A percentile compares a stretch with the other conserved stretches of the same genome.
Conservation (phyloP, 2,888 invertebrate species). For the Eupelmus urozonus region DNA sequence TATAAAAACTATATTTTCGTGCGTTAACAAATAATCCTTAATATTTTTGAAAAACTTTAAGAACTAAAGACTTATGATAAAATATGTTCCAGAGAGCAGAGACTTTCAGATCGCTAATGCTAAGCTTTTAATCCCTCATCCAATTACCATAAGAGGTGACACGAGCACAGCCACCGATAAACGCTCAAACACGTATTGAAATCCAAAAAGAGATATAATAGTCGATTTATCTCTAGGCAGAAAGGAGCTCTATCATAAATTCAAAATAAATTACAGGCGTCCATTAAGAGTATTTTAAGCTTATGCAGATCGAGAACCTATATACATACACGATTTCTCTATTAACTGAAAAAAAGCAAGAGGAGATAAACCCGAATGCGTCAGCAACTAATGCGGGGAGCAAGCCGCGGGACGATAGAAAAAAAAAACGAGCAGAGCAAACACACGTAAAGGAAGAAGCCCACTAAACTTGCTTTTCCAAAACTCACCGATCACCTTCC, state of each 20-base stretch:
- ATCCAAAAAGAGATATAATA: conserved; percentile 17
- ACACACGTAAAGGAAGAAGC: not conserved
- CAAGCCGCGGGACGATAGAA: not conserved
- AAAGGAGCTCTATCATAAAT: conserved; percentile 35
- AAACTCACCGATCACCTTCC: conserved; percentile 25
- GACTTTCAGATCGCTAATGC: not conserved
- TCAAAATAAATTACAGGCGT: conserved; percentile 44
- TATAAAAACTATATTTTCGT: too few relatives aligned
- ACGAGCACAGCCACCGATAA: not conserved
- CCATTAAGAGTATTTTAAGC: conserved; percentile 48
- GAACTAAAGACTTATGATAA: too few relatives aligned
- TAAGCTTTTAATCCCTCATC: conserved; percentile 9
- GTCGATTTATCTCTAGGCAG: conserved; percentile 26
- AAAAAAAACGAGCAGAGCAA: not conserved
- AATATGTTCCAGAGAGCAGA: too few relatives aligned
- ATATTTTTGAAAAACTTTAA: too few relatives aligned
- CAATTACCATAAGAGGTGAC: conserved; percentile 42
- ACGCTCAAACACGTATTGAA: not conserved
- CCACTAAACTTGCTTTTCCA: conserved; percentile 40
- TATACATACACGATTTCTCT: conserved; percentile 55
- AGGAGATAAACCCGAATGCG: conserved; percentile 31
- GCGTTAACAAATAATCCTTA: too few relatives aligned
- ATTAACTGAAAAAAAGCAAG: conserved; percentile 38
- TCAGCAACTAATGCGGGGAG: conserved; percentile 48
- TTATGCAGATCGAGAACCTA: conserved; percentile 37